A percentile compares a stretch with the other conserved stretches of the same genome.
Conservation (phyloP, 2,797 vertebrate species). For the Podarcis lilfordi region DNA sequence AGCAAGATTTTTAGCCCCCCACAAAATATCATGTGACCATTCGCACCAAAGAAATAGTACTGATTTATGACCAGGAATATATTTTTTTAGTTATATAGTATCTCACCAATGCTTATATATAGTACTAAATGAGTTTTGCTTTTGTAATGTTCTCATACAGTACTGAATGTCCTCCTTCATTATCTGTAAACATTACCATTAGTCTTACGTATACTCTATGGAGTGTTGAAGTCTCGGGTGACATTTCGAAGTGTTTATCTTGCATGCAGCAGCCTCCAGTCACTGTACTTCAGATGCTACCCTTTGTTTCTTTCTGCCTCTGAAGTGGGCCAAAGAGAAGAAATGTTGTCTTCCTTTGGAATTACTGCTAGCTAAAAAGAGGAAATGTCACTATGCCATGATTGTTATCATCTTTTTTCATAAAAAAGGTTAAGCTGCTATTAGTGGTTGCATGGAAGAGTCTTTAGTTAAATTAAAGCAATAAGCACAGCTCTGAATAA, state of each 20-base stretch:
- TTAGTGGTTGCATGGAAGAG: neutral
- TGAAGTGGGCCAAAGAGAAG: neutral
- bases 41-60: neutral
- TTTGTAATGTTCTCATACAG: neutral
- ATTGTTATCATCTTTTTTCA: neutral
- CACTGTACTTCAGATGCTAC: neutral
- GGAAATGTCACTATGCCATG: neutral
- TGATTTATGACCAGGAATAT: neutral
- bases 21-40: neutral
- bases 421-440: neutral
- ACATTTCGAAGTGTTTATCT: slow-evolving; percentile 35
- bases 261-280: slow-evolving; percentile 11
- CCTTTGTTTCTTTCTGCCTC: slow-evolving; percentile 22
- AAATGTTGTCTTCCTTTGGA: neutral
- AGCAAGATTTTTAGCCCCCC: neutral
- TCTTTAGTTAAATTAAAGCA: neutral
- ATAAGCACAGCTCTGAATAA: neutral
- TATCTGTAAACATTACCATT: neutral
- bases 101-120: neutral
- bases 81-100: neutral
- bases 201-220: neutral
- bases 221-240: slow-evolving; percentile 20
- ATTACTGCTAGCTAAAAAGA: slow-evolving; percentile 22
- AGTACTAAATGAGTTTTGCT: neutral
- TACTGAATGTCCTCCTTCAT: neutral